Base-by-base conservation (phyloP, 2,113 vertebrate species). In the Accipiter virgatus region DNA sequence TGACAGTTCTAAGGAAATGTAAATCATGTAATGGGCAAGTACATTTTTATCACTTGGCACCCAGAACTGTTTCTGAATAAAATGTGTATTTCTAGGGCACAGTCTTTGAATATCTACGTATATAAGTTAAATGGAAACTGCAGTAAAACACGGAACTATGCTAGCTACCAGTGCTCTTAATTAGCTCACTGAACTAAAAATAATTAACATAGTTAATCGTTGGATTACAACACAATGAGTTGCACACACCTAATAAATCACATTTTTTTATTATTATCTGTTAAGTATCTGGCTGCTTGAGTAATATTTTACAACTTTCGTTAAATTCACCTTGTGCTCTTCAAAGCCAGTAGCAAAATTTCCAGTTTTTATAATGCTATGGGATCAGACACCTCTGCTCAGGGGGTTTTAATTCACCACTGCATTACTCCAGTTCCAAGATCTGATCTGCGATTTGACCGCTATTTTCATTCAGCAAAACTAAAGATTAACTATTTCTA, bases 331-430 rank as follows among this genome's bases (percentile, higher is more conserved):
- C 45, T 68, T 72, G 6, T 85, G 45, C 29, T 81, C 40, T 81
- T 95, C 78, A 94, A 95, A 96, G 88, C 45, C 61, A 93, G 93
- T 91, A 94, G 91, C 81, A 87, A 81, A 56, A 89, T 86, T 91
- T 89, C 70, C 45, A 93, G 78, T 93, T 87, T 94, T 84, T 50
- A 19, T 89, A 95, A 73, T 87, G 58, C 73, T 91, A 17, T 80
- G 62, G 62, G 70, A 93, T 93, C 94, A 89, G 88, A 79, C 83
- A 78, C 52, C 66, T 91, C 45, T 53, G 31, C 89, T 95, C 59
- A 85, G 74, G 68, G 86, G 77, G n/a, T 10, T 95, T 95, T 87
- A 89, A 88, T 91, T 94, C 85, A 93, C 19, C 34, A 59, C 38
- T 84, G 32, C 72, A 31, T 74, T 92, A 91, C 56, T 93, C 43